A percentile compares a stretch with the other conserved stretches of the same genome.
Evolutionary conservation across 2,113 vertebrate genomes (phyloP).

Genomic region (Carassius carassius): DNA sequence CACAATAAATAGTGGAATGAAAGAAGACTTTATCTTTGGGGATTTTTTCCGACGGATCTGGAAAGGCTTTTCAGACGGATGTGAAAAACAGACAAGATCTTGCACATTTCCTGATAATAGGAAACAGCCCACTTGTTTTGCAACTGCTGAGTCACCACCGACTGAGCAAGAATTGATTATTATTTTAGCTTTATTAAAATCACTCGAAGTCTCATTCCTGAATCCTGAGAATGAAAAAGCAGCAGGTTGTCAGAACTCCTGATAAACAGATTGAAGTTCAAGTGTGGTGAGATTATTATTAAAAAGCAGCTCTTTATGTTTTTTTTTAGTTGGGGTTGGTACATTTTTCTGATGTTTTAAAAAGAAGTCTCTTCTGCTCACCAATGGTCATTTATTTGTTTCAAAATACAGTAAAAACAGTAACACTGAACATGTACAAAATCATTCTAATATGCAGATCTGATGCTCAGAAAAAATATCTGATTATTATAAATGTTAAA

Average conservation of each 20-base stretch:
- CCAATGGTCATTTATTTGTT: too few relatives aligned
- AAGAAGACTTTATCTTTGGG: background rate
- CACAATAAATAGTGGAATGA: background rate
- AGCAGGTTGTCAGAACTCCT: background rate
- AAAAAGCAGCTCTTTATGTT: too few relatives aligned
- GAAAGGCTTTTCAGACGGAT: background rate
- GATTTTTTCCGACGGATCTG: background rate
- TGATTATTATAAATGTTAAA: too few relatives aligned
- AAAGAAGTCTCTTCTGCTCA: too few relatives aligned
- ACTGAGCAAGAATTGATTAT: constrained; percentile 12
- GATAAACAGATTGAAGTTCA: constrained; percentile 2
- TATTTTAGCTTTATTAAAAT: background rate
- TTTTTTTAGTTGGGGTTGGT: too few relatives aligned
- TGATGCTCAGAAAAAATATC: background rate
- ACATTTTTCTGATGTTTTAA: too few relatives aligned
- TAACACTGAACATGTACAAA: too few relatives aligned
- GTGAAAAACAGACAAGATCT: background rate
- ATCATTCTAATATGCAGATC: background rate
- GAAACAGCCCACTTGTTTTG: background rate
- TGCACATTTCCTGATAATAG: background rate
- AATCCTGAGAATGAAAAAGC: background rate
- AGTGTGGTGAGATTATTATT: background rate
- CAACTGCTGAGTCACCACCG: constrained; percentile 3
- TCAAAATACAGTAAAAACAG: too few relatives aligned
- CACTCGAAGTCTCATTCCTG: background rate